Evolutionary conservation across 2,888 invertebrate species (phyloP), one percentile per base, ranked within the genome.

Genomic region (Mallateleia sp.): DNA sequence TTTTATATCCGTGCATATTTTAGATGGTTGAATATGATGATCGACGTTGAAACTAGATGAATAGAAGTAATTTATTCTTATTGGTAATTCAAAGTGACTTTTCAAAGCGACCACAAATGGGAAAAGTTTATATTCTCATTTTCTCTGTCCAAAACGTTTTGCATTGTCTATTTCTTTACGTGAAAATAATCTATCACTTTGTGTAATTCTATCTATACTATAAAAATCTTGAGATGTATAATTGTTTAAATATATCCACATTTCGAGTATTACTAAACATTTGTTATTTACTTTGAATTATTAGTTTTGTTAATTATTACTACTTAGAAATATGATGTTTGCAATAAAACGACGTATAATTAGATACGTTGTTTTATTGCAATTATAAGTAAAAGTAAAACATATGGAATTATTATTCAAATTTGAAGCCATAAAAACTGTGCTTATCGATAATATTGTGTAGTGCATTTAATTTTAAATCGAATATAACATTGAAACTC

Each of bases 111-210:
- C n/a, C n/a, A n/a, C n/a, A 58, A 69, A 69, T 69, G 34, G 69
- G 69, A 69, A 69, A 69, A 69, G 69, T 69, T 69, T 69, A 54
- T 69, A 69, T 69, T 69, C 38, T 38, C 69, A 54, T 69, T 69
- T 69, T 69, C 52, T 69, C 24, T 54, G n/a, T 18, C 32, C 32
- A 28, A 22, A 54, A 56, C 54, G 52, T 54, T 69, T 52, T 24
- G 54, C 69, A 54, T 54, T 54, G 69, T 25, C 54, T 54, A 38
- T 69, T 66, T 54, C 54, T 69, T 54, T 38, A 69, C 38, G 32
- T n/a, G 38, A 54, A 38, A 52, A 38, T 24, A 69, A 54, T 24
- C 69, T 32, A 69, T 54, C 54, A 54, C 54, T 38, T 69, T 69
- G 34, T 38, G 38, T 54, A 38, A 69, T 38, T 52, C 9, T 54